Base-by-base conservation (phyloP, 2,113 vertebrate genomes). In the Dendrocopos noguchii region DNA sequence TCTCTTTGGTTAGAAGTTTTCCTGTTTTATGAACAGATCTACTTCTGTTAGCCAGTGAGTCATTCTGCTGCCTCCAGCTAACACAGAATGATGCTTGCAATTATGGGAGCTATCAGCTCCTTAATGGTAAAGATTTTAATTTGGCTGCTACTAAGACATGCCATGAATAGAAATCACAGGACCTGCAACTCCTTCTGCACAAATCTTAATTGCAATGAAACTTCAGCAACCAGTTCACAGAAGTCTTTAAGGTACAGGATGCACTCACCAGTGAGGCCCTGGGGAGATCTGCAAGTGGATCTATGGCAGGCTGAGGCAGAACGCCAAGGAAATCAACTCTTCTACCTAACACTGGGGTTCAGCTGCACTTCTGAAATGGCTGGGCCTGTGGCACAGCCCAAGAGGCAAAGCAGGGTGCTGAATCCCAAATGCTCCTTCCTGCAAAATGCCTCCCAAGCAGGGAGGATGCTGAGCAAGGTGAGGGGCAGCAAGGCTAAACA, bases 41-140 rank as follows among this genome's bases (percentile, higher is more conserved):
- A 3, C 36, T 94, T 85, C 59, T 95, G 36, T 68, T 88, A 91
- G 29, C 52, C 73, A 64, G 34, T 42, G 79, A 78, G 81, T 87
- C 74, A 73, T 1, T 1, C 82, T 47, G 27, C 55, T 95, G 63
- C 86, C 87, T 91, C 75, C 64, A 81, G 76, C 87, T 88, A 91
- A 66, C 71, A 72, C 50, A 86, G 72, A 79, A 71, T 59, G 50
- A 93, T 82, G 67, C 57, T 78, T 59, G 59, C 18, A 78, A 89
- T 95, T 94, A 90, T 12, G 52, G 88, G 67, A 96, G 73, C 80
- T 87, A 87, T 93, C 88, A 88, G 73, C 80, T 80, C 67, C 65
- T 91, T 94, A 90, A 92, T 88, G 72, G 87, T 84, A 86, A 94
- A 76, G 85, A 76, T 95, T 96, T 95, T 92, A 95, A 93, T 91